These are phyloP conservation scores for Erannis defoliaria DNA, from an alignment of 2,888 invertebrate species.

Conservation along the genomic window DNA sequence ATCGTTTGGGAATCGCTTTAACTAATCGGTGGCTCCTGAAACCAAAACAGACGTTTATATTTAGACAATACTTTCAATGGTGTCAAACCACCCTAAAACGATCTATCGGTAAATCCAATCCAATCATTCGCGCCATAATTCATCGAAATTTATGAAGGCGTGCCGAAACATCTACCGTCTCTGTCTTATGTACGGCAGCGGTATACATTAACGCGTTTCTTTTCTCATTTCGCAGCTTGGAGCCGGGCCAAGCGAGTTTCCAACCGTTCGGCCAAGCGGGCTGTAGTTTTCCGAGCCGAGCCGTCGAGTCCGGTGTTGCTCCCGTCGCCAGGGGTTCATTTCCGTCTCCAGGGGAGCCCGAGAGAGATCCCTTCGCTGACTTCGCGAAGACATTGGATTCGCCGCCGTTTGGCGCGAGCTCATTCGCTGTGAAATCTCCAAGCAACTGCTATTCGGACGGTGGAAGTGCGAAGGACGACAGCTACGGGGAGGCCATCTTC, in stretches of 20 bases:
- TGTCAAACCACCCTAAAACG: slow-evolving; percentile 79
- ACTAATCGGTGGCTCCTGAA: slow-evolving; percentile 55
- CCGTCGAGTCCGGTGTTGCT: slow-evolving; percentile 82
- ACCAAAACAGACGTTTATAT: slow-evolving; percentile 67
- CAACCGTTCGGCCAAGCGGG: slow-evolving; percentile 82
- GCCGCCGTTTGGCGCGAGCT: slow-evolving; percentile 64
- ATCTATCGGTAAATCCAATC: slow-evolving; percentile 77
- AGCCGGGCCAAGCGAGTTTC: slow-evolving; percentile 86
- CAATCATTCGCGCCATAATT: slow-evolving; percentile 82
- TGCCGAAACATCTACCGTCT: slow-evolving; percentile 75
- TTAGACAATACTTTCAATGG: slow-evolving; percentile 72
- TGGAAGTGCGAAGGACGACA: slow-evolving; percentile 71
- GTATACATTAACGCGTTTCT: slow-evolving; percentile 82
- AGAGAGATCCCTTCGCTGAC: slow-evolving; percentile 71
- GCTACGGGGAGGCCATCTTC: slow-evolving; percentile 80
- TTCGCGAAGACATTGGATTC: slow-evolving; percentile 66
- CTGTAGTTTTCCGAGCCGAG: slow-evolving; percentile 84
- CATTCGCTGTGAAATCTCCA: slow-evolving; percentile 64
- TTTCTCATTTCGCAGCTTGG: slow-evolving; percentile 87
- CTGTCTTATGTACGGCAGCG: slow-evolving; percentile 77
- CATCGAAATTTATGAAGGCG: slow-evolving; percentile 79
- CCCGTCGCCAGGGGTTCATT: slow-evolving; percentile 61
- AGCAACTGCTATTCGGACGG: slow-evolving; percentile 64
- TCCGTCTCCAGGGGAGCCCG: slow-evolving; percentile 68
- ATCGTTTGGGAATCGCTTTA: slow-evolving; percentile 49